Base-by-base conservation (phyloP, 92 coral and sea anemone species). In the Porites lobata region DNA sequence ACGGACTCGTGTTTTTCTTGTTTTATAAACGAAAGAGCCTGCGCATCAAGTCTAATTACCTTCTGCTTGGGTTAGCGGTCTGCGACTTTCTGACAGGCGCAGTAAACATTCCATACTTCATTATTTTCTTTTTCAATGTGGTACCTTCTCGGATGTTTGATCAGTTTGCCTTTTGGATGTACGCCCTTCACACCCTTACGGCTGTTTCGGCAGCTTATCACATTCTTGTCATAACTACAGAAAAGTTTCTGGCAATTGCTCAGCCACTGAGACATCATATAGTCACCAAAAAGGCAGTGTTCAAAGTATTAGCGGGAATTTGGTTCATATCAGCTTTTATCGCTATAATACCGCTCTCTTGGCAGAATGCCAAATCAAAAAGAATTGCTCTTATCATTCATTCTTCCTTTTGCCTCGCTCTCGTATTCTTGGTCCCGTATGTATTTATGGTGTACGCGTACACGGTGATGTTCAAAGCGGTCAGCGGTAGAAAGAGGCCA, bases 161-260 rank as follows among this genome's bases (percentile, higher is more conserved):
- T 3, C 1, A 50, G 9, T 71, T 59, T 4, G 4, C 38, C 3
- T 24, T 24, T 61, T 17, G 63, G 69, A 1, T 89, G 59, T 63
- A 62, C 59, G 66, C 75, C 8, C 10, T 88, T 2, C 82, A 64
- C 24, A 92, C 83, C 69, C 79, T 92, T 11, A 76, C 87, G 47
- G 93, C 98, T 1, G 72, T 91, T 38, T 86, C 92, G 3, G 86
- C 94, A 9, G 91, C 90, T 19, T 94, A 80, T 65, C 98, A 94
- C 63, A 94, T 94, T 6, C 87, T 94, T 1, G 74, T 75, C 18
- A 91, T 94, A 38, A 94, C 96, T 8, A 90, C 80, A 15, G 98
- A 94, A 72, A 92, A 90, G 80, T 90, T 92, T 84, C 71, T 94
- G 29, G 98, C 98, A 4, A 92, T 94, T 29, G 71, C 85, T 6